phyloP scores from a whole-genome alignment of 2,113 vertebrate species.

The Oryzias curvinotus region DNA sequence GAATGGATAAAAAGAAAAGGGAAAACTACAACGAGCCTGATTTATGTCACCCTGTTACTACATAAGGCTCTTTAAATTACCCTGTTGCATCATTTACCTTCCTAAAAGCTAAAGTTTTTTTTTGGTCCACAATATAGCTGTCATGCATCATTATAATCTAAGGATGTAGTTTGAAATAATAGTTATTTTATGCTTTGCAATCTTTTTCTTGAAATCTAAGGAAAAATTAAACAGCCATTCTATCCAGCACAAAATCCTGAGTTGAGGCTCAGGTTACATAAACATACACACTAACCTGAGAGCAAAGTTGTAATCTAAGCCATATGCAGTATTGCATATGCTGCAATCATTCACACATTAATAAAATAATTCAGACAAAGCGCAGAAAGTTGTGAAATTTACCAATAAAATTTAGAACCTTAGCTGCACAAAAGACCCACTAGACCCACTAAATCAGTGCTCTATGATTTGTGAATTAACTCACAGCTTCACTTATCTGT shows the following conservation, averaged over 20 bases:
- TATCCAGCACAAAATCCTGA: constrained; percentile 64
- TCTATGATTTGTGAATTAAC: constrained; percentile 34
- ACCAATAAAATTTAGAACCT: constrained; percentile 42
- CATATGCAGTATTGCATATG: constrained; percentile 60
- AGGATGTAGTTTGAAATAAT: constrained; percentile 33
- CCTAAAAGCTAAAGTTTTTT: background rate
- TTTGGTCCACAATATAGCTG: constrained; percentile 50
- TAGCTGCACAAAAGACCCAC: constrained; percentile 36
- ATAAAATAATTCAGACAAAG: constrained; percentile 43
- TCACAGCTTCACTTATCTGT: constrained; percentile 32
- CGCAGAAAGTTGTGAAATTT: constrained; percentile 29
- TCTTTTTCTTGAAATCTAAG: constrained; percentile 34
- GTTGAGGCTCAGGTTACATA: constrained; percentile 63
- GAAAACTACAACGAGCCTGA: constrained; percentile 40
- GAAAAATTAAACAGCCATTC: constrained; percentile 37
- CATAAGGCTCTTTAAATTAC: constrained; percentile 67
- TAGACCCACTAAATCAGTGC: constrained; percentile 32
- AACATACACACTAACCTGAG: constrained; percentile 74
- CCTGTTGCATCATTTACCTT: constrained; percentile 53
- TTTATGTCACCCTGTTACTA: constrained; percentile 74
- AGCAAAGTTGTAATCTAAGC: constrained; percentile 64
- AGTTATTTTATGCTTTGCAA: constrained; percentile 25
- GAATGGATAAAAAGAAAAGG: constrained; percentile 49
- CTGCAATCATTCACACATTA: constrained; percentile 55
- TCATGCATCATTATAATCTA: constrained; percentile 52